Conservation (phyloP, 2,113 vertebrate species). For the Poeciliopsis retropinna region DNA sequence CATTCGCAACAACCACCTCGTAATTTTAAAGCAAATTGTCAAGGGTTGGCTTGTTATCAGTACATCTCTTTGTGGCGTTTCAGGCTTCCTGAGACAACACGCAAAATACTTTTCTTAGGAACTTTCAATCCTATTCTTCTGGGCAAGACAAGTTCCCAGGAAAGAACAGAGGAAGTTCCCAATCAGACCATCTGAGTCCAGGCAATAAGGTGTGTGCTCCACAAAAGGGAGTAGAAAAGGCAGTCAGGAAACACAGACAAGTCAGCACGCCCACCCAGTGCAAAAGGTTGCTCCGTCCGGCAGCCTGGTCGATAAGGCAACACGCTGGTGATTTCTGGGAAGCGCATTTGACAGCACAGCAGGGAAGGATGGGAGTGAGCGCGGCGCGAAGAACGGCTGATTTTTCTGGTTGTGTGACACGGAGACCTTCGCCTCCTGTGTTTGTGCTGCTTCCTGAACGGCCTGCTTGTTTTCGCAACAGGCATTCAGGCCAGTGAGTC, state of each 20-base stretch:
- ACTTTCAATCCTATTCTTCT: slow-evolving; percentile 28
- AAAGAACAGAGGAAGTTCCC: slow-evolving; percentile 62
- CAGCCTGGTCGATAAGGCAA: slow-evolving; percentile 28
- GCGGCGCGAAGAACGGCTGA: slow-evolving; percentile 11
- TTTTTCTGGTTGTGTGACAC: slow-evolving; percentile 58
- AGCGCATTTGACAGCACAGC: slow-evolving; percentile 27
- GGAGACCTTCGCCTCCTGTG: slow-evolving; percentile 39
- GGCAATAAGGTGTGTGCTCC: slow-evolving; percentile 8
- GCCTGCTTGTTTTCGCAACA: slow-evolving; percentile 57
- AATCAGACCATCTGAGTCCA: slow-evolving; percentile 48
- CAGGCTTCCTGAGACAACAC: slow-evolving; percentile 37
- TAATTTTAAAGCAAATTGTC: slow-evolving; percentile 28
- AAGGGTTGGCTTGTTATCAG: slow-evolving; percentile 31
- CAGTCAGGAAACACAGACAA: slow-evolving; percentile 35
- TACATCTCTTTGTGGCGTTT: slow-evolving; percentile 31
- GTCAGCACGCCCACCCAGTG: slow-evolving; percentile 19
- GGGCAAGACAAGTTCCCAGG: slow-evolving; percentile 33
- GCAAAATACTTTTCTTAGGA: slow-evolving; percentile 43
- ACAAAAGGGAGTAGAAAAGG: not conserved
- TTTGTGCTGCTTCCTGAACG: slow-evolving; percentile 58
- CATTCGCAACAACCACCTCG: slow-evolving; percentile 28
- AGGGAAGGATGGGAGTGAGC: slow-evolving; percentile 66
- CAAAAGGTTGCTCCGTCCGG: slow-evolving; percentile 15
- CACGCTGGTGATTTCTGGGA: slow-evolving; percentile 64
- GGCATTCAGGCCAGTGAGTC: slow-evolving; percentile 65